Evolutionary conservation across 2,797 vertebrate species (phyloP).

Genomic region (Schizopygopsis malacanthus): DNA sequence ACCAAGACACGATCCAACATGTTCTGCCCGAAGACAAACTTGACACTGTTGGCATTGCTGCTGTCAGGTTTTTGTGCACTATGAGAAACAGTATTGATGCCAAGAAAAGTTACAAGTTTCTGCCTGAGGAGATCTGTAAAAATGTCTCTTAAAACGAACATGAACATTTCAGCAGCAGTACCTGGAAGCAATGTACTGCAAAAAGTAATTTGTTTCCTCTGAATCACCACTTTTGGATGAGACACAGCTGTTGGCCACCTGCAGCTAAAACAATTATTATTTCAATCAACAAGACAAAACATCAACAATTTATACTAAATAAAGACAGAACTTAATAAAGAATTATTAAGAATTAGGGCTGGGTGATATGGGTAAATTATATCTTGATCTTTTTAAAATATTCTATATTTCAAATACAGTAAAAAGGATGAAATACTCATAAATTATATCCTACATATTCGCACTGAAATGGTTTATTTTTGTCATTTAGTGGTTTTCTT

Average conservation of each 20-base stretch:
- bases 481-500: background rate
- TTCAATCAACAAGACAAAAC: background rate
- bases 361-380: background rate
- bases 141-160: background rate
- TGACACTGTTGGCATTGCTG: conserved; percentile 76
- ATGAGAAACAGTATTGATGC: conserved; percentile 36
- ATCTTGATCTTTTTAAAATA: background rate
- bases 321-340: background rate
- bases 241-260: conserved; percentile 70
- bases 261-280: background rate
- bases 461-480: background rate
- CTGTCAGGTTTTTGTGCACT: conserved; percentile 78
- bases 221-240: conserved; percentile 58
- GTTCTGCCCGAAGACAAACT: conserved; percentile 90
- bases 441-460: background rate
- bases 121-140: conserved; percentile 1
- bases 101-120: conserved; percentile 22
- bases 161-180: conserved; percentile 52
- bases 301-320: conserved; percentile 15
- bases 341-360: background rate
- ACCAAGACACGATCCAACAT: conserved; percentile 88
- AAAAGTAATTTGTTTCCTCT: conserved; percentile 84
- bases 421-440: no score
- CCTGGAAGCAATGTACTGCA: conserved; percentile 85
- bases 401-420: background rate